Conservation (phyloP, 2,888 invertebrate species). For the Chironomus tentans region DNA sequence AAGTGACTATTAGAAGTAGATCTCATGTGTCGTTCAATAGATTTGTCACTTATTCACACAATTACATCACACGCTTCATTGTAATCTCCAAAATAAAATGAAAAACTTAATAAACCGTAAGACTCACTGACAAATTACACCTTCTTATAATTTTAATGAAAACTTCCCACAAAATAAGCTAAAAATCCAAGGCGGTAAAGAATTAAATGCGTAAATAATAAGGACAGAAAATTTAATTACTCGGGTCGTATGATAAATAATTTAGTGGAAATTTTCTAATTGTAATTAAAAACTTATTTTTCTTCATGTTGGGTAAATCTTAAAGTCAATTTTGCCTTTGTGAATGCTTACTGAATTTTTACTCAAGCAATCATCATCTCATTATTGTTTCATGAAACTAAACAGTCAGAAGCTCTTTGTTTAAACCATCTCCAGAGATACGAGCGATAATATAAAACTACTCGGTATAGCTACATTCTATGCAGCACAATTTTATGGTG, state of each 20-base stretch:
- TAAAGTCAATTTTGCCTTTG: neutral
- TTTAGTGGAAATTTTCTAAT: neutral
- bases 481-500: neutral
- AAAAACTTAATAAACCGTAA: too few species aligned
- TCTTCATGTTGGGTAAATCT: neutral
- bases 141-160: too few species aligned
- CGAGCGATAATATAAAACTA: neutral
- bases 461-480: too few species aligned
- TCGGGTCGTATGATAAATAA: neutral
- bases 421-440: conserved; percentile 16
- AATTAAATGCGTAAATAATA: neutral
- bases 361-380: neutral
- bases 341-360: neutral
- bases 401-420: conserved; percentile 1
- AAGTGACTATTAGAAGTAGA: too few species aligned
- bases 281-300: neutral
- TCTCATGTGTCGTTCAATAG: too few species aligned
- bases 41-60: too few species aligned
- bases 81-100: too few species aligned
- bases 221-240: conserved; percentile 8
- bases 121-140: too few species aligned
- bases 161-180: too few species aligned
- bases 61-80: too few species aligned
- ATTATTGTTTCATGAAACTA: neutral
- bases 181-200: too few species aligned